These are phyloP conservation scores for Albula goreensis DNA, from an alignment of 2,113 vertebrate species.

Conservation along the genomic window DNA sequence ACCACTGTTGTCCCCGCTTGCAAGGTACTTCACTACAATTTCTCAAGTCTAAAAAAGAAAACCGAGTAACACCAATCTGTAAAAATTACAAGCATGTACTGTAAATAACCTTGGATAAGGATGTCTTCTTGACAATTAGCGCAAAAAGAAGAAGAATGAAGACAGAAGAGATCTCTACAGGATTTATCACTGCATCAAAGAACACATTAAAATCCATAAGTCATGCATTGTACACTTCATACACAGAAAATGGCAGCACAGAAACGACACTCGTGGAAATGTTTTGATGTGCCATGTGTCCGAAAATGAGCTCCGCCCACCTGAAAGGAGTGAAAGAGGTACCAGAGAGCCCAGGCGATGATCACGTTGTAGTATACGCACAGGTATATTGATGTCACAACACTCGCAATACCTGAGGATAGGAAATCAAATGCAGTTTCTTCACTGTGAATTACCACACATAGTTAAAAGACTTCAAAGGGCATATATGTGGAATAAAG, in stretches of 20 bases:
- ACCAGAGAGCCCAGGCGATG: slow-evolving; percentile 95
- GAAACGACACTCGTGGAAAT: too few relatives aligned
- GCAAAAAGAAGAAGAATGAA: not conserved
- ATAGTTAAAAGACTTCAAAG: not conserved
- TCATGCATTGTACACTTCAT: too few relatives aligned
- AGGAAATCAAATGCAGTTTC: slow-evolving; percentile 2
- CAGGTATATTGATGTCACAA: slow-evolving; percentile 84
- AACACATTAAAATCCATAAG: too few relatives aligned
- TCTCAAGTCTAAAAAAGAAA: not conserved
- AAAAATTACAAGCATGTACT: not conserved
- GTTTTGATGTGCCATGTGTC: not conserved
- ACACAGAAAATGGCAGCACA: too few relatives aligned
- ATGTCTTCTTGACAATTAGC: not conserved
- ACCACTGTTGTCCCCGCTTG: not conserved
- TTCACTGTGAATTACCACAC: not conserved
- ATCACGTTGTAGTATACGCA: slow-evolving; percentile 93
- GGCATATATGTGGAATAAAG: not conserved
- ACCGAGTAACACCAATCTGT: not conserved
- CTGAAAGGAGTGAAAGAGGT: slow-evolving; percentile 95
- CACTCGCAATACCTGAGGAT: slow-evolving; percentile 78
- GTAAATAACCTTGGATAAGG: not conserved
- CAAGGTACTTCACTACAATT: not conserved
- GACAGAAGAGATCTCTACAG: not conserved
- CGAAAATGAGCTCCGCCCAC: slow-evolving; percentile 58
- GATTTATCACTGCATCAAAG: too few relatives aligned